Evolutionary conservation across 2,797 vertebrate species (phyloP).

Genomic region (Loris lydekkerianus): DNA sequence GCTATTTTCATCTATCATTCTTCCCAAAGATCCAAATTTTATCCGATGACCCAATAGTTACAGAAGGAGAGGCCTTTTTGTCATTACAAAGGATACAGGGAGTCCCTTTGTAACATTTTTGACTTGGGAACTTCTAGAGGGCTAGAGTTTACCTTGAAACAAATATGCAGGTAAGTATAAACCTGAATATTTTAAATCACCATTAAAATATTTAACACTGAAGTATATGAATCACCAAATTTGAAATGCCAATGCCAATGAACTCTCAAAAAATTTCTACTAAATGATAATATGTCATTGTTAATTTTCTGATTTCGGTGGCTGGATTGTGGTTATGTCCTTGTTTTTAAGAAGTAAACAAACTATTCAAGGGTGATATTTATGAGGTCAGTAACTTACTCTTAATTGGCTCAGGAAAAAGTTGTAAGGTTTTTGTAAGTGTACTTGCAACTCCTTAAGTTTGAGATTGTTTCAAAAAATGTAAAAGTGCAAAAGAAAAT

Average conservation of each 20-base stretch:
- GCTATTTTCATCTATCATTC: not conserved
- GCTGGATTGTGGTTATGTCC: not conserved
- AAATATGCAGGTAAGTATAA: not conserved
- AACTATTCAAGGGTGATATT: not conserved
- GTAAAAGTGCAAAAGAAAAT: not conserved
- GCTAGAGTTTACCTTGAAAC: slow-evolving; percentile 13
- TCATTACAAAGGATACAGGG: not conserved
- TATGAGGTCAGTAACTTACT: not conserved
- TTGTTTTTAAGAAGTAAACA: not conserved
- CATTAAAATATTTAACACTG: not conserved
- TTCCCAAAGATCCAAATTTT: not conserved
- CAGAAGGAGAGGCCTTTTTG: not conserved
- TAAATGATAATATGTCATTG: not conserved
- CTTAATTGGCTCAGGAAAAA: not conserved
- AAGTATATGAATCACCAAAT: not conserved
- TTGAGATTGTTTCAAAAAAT: slow-evolving; percentile 8
- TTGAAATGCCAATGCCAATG: not conserved
- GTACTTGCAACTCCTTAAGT: not conserved
- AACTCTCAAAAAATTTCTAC: not conserved
- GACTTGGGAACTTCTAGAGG: not conserved
- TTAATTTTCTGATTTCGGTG: not conserved
- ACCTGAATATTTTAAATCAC: not conserved
- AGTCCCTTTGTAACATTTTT: not conserved
- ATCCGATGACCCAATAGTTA: not conserved
- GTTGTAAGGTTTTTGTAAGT: not conserved